Percentiles rank a stretch among this genome's conserved stretches.
Conservation (phyloP, 2,113 vertebrate genomes). For the Eublepharis macularius region DNA sequence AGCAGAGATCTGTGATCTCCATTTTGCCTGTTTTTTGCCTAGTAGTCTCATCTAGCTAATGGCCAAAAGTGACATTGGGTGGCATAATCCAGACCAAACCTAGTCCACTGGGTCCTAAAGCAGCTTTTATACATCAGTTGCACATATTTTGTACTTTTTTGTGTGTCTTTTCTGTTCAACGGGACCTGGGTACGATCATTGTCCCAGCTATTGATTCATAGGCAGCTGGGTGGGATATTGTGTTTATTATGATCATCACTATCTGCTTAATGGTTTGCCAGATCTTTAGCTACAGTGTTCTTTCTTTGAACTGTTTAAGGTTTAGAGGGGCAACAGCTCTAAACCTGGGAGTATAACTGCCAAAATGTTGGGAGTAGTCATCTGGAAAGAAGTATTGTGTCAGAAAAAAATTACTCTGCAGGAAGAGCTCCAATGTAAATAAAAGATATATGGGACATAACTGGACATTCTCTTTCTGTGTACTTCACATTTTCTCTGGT, state of each 20-base stretch:
- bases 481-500: neutral
- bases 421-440: constrained; percentile 11
- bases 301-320: constrained; percentile 29
- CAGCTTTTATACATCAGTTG: neutral
- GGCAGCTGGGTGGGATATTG: constrained; percentile 29
- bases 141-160: no score
- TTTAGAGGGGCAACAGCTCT: constrained; percentile 38
- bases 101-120: neutral
- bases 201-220: neutral
- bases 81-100: no score
- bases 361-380: constrained; percentile 26
- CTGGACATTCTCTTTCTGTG: neutral
- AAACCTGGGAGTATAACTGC: constrained; percentile 21
- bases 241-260: constrained; percentile 41
- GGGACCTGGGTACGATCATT: neutral
- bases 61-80: no score
- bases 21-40: no score
- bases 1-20: no score
- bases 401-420: constrained; percentile 34
- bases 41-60: no score
- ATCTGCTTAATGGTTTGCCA: constrained; percentile 42
- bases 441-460: constrained; percentile 28
- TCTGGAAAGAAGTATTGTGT: constrained; percentile 44
- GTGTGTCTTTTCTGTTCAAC: neutral
- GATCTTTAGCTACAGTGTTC: constrained; percentile 21